These are phyloP conservation scores for Selenia dentaria DNA, from an alignment of 2,888 invertebrate genomes.

Conservation along the genomic window DNA sequence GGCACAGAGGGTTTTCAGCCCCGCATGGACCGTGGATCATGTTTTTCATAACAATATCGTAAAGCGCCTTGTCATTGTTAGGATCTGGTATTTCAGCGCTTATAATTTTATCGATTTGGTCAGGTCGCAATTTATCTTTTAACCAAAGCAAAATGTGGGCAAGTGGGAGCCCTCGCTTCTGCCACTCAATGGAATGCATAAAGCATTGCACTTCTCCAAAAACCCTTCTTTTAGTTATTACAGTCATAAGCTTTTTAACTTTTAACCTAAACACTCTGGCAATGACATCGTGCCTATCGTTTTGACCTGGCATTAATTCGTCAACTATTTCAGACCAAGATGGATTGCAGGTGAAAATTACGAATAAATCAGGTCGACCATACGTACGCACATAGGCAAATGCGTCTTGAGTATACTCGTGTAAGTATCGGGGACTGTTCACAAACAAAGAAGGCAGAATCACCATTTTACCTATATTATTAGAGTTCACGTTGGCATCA, in stretches of 20 bases:
- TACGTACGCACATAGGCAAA: conserved; percentile 48
- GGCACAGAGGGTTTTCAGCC: conserved; percentile 22
- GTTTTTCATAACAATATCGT: conserved; percentile 33
- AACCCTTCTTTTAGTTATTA: conserved; percentile 29
- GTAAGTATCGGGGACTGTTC: conserved; percentile 35
- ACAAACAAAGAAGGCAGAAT: not conserved
- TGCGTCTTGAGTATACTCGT: conserved; percentile 41
- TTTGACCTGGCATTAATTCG: conserved; percentile 7
- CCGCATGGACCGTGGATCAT: conserved; percentile 44
- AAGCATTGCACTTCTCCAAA: conserved; percentile 35
- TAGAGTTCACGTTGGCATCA: not conserved
- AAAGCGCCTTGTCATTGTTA: conserved; percentile 21
- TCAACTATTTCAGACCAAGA: conserved; percentile 37
- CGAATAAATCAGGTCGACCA: conserved; percentile 40
- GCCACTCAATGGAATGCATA: conserved; percentile 36
- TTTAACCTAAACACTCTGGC: not conserved
- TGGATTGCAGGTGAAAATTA: conserved; percentile 32
- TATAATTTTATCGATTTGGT: conserved; percentile 37
- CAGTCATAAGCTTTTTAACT: conserved; percentile 23
- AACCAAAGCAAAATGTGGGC: conserved; percentile 36
- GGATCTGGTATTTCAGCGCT: conserved; percentile 38
- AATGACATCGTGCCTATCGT: conserved; percentile 1
- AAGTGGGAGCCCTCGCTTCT: conserved; percentile 37
- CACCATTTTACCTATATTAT: not conserved
- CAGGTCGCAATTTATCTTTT: conserved; percentile 24